Conservation (phyloP, 2,888 invertebrate genomes). For the Phyto melanocephala region DNA sequence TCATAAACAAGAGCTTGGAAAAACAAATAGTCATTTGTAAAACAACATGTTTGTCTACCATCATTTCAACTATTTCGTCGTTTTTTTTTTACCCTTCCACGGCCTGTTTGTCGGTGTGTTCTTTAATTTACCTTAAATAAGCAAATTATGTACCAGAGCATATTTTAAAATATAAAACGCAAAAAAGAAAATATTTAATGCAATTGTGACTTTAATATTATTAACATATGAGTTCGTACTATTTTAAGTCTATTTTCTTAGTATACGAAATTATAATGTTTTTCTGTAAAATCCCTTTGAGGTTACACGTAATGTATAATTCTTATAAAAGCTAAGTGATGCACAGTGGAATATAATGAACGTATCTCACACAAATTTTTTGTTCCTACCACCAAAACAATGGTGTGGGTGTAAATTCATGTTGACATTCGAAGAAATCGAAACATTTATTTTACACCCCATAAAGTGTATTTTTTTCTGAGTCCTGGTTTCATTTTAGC, state of each 20-base stretch:
- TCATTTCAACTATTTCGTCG: no score
- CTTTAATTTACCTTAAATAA: not conserved
- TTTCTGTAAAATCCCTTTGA: not conserved
- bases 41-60: not conserved
- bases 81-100: no score
- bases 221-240: not conserved
- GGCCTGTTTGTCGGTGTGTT: no score
- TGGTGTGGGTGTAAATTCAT: no score
- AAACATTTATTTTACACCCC: no score
- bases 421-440: no score
- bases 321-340: not conserved
- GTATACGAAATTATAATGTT: constrained; percentile 11
- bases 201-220: constrained; percentile 26
- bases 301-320: not conserved
- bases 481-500: no score
- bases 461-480: no score
- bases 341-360: no score
- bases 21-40: not conserved
- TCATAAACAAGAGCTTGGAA: not conserved
- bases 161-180: not conserved
- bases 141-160: not conserved
- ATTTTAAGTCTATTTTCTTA: not conserved
- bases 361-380: no score
- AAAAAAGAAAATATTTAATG: not conserved
- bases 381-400: no score